Conservation (phyloP, 2,113 vertebrate species). For the Tichodroma muraria region DNA sequence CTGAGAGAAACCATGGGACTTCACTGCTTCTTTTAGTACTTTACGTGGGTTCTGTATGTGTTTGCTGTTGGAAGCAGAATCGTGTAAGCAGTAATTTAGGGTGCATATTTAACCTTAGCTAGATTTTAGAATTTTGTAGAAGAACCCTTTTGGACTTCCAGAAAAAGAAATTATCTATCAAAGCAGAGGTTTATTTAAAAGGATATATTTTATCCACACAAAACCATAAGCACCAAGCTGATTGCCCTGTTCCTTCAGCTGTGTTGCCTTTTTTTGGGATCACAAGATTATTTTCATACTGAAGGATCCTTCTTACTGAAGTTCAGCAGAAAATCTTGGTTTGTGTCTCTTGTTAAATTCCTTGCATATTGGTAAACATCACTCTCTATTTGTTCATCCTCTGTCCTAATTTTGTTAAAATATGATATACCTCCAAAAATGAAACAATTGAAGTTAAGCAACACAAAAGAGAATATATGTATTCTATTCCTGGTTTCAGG, state of each 20-base stretch:
- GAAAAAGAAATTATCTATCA: neutral
- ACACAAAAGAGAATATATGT: neutral
- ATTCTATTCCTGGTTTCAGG: neutral
- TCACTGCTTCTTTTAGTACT: neutral
- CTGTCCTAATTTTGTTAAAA: neutral
- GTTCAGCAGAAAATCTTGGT: neutral
- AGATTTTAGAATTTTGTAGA: neutral
- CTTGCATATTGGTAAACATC: neutral
- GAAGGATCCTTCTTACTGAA: neutral
- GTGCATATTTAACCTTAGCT: neutral
- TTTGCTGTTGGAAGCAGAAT: neutral
- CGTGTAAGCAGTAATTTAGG: neutral
- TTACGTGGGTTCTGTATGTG: neutral
- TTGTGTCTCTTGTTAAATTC: neutral
- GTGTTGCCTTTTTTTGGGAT: neutral
- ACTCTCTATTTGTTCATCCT: neutral
- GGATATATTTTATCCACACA: neutral
- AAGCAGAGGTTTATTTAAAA: neutral
- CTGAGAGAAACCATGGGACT: neutral
- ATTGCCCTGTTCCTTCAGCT: neutral
- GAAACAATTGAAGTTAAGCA: neutral
- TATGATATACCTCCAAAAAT: neutral
- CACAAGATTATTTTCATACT: neutral
- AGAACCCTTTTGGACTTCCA: neutral
- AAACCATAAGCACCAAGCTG: neutral